Conservation (phyloP, 2,888 invertebrate genomes). For the Archips xylosteana region DNA sequence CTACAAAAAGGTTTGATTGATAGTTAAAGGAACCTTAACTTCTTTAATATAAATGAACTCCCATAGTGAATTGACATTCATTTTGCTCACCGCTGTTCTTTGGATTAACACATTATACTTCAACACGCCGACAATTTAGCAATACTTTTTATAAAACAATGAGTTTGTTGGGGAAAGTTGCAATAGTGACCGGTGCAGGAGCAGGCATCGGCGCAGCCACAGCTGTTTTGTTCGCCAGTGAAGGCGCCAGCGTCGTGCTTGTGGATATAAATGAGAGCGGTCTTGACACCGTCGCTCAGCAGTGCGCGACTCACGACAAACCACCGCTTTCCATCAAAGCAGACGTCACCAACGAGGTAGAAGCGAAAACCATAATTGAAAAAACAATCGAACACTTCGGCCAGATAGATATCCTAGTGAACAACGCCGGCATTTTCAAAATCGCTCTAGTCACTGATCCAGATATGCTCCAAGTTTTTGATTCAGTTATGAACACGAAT, state of each 20-base stretch:
- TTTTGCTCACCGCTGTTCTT: neutral
- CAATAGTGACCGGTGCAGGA: slow-evolving; percentile 62
- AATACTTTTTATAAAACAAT: slow-evolving; percentile 10
- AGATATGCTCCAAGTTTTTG: slow-evolving; percentile 52
- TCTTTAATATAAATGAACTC: neutral
- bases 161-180: slow-evolving; percentile 55
- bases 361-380: slow-evolving; percentile 50
- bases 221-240: slow-evolving; percentile 57
- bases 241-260: slow-evolving; percentile 55
- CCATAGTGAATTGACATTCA: neutral
- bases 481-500: slow-evolving; percentile 56
- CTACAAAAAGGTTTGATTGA: neutral
- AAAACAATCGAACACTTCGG: slow-evolving; percentile 55
- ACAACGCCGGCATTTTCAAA: slow-evolving; percentile 53
- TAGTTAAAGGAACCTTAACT: neutral
- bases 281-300: slow-evolving; percentile 47
- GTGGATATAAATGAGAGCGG: slow-evolving; percentile 56
- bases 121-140: no score
- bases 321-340: slow-evolving; percentile 52
- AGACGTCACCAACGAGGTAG: slow-evolving; percentile 56
- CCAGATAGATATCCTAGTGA: slow-evolving; percentile 59
- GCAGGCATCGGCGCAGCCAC: slow-evolving; percentile 65
- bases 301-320: slow-evolving; percentile 46
- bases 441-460: slow-evolving; percentile 48
- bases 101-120: neutral